Evolutionary conservation across 2,888 invertebrate species (phyloP), one percentile per base, ranked within the genome.

Genomic region (Temnothorax rugatulus): DNA sequence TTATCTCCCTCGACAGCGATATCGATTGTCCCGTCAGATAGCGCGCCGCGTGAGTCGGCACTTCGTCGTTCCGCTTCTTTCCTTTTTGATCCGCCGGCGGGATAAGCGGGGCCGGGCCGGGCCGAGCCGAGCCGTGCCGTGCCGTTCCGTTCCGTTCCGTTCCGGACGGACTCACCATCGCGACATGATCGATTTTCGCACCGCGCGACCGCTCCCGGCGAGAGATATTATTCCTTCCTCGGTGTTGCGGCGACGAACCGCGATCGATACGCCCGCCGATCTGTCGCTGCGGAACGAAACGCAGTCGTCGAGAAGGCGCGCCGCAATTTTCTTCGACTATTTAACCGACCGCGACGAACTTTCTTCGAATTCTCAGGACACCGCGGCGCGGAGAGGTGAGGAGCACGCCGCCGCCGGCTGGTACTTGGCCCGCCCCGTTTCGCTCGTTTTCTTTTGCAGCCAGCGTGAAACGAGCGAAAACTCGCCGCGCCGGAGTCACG

Each of bases 1-100:
- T 90, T 90, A 90, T 90, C 90, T 88, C 85, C 86, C 88, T 88
- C 89, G 88, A 89, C 88, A 88, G 86, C 90, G 90, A 87, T 90
- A 91, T 88, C 89, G 88, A 89, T 89, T 87, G 88, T 90, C 87
- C 86, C 86, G 86, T 83, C 83, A 84, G 90, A 88, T 88, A 88
- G 87, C 84, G 74, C 74, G 83, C 88, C 71, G 79, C 79, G 85
- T 87, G 90, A 90, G 90, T 88, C 90, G 88, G 84, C 89, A 88
- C 89, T 86, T 87, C 85, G 84, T 89, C 87, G 88, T 87, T 88
- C 91, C 88, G 86, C 83, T 87, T 81, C 85, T 88, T 86, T 86
- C 85, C 87, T 82, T 86, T 89, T 59, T 84, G 89, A 89, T 89
- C 86, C 81, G 66, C 76, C 84, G 71, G 79, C n/a, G 54, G 86